Percentiles rank a stretch among this genome's conserved stretches.
phyloP scores from a whole-genome alignment of 2,888 invertebrate species.

The Pomacea canaliculata region DNA sequence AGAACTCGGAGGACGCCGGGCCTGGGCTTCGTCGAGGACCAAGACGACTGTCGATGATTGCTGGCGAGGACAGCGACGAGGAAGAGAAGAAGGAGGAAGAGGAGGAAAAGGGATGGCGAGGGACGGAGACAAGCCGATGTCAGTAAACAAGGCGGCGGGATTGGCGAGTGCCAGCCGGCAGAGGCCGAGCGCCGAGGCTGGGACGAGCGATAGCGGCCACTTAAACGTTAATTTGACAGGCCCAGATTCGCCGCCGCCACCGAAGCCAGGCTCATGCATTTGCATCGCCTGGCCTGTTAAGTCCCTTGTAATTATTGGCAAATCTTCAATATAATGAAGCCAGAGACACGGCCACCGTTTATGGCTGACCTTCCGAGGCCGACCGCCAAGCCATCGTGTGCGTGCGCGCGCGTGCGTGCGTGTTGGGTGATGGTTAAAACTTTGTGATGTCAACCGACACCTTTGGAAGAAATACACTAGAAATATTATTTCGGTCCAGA shows the following conservation, averaged over 20 bases:
- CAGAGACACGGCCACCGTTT: slow-evolving; percentile 9
- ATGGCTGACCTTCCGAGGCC: slow-evolving; percentile 9
- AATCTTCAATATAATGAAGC: slow-evolving; percentile 27
- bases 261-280: slow-evolving; percentile 16
- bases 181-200: not conserved
- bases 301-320: slow-evolving; percentile 23
- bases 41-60: too few species aligned
- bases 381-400: not conserved
- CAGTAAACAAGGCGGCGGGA: too few species aligned
- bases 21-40: too few species aligned
- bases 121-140: too few species aligned
- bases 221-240: slow-evolving; percentile 23
- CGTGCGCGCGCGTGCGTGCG: not conserved
- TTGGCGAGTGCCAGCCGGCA: not conserved
- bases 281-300: slow-evolving; percentile 21
- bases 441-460: too few species aligned
- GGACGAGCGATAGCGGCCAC: slow-evolving; percentile 4
- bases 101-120: too few species aligned
- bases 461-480: too few species aligned
- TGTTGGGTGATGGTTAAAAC: not conserved
- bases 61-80: too few species aligned
- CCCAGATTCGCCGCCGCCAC: slow-evolving; percentile 3
- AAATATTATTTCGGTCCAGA: too few species aligned
- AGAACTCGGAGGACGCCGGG: too few species aligned
- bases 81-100: too few species aligned